Percentiles rank a stretch among this genome's conserved stretches.
These are phyloP conservation scores for Brachionus rubens DNA, from an alignment of 1,140 invertebrate species.

Conservation along the genomic window DNA sequence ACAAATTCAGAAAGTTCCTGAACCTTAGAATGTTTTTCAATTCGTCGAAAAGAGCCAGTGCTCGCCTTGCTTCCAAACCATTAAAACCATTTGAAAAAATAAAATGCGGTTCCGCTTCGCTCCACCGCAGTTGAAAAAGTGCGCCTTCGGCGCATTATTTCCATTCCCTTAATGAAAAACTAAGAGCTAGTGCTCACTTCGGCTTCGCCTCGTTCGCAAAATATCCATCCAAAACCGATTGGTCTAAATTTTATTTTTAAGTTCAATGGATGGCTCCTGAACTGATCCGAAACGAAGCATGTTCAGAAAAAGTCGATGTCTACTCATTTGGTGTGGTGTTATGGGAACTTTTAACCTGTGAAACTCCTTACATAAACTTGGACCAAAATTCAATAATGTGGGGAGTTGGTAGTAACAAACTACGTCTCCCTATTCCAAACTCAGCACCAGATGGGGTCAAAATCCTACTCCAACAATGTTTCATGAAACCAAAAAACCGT, in stretches of 20 bases:
- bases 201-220: too few relatives aligned
- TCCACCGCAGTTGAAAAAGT: too few relatives aligned
- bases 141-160: too few relatives aligned
- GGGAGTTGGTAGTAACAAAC: constrained; percentile 83
- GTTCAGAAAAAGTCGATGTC: constrained; percentile 92
- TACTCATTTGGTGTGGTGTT: constrained; percentile 62
- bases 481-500: constrained; percentile 81
- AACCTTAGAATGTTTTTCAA: too few relatives aligned
- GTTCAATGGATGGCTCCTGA: constrained; percentile 96
- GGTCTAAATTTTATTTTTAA: neutral
- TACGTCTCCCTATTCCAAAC: constrained; percentile 80
- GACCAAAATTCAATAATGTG: neutral
- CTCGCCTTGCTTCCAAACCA: too few relatives aligned
- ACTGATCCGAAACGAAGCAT: constrained; percentile 90
- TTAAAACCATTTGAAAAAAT: too few relatives aligned
- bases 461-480: constrained; percentile 84
- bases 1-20: too few relatives aligned
- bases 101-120: too few relatives aligned
- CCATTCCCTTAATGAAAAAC: too few relatives aligned
- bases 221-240: neutral
- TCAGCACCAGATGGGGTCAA: constrained; percentile 76
- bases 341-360: constrained; percentile 31
- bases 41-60: too few relatives aligned
- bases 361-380: constrained; percentile 24
- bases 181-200: too few relatives aligned